These are phyloP conservation scores for Nothobranchius furzeri DNA, from an alignment of 2,113 vertebrate species.

Conservation along the genomic window DNA sequence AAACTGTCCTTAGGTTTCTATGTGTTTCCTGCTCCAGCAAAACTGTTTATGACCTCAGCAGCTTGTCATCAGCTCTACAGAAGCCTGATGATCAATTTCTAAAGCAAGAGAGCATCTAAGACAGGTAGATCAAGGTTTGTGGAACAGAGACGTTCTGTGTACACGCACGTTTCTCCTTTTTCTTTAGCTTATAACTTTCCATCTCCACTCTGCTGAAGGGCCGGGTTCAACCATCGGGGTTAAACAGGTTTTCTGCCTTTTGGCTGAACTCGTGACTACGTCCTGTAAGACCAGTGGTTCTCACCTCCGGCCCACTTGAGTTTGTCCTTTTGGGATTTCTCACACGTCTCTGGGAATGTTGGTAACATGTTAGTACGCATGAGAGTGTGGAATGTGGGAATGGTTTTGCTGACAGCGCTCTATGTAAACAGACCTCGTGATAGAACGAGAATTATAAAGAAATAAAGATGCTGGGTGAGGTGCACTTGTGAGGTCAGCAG, in stretches of 20 bases:
- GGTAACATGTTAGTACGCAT: slow-evolving; percentile 52
- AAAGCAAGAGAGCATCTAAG: too few relatives aligned
- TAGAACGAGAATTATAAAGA: slow-evolving; percentile 26
- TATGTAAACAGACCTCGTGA: slow-evolving; percentile 30
- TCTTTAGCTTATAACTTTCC: neutral
- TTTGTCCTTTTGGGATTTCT: slow-evolving; percentile 56
- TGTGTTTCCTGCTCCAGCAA: too few relatives aligned
- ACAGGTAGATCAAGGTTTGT: too few relatives aligned
- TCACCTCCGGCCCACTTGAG: slow-evolving; percentile 18
- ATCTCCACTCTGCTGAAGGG: too few relatives aligned
- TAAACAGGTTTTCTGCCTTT: slow-evolving; percentile 18
- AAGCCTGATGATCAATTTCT: too few relatives aligned
- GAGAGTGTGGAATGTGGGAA: slow-evolving; percentile 66
- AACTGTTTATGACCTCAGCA: too few relatives aligned
- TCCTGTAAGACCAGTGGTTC: slow-evolving; percentile 18
- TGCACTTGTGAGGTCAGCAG: slow-evolving; percentile 57
- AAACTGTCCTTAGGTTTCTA: too few relatives aligned
- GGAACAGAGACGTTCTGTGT: too few relatives aligned
- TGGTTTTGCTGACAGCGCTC: slow-evolving; percentile 54
- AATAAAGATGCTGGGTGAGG: slow-evolving; percentile 23
- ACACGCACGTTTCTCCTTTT: neutral
- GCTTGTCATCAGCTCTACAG: too few relatives aligned
- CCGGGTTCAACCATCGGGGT: neutral
- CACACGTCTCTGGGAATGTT: slow-evolving; percentile 58
- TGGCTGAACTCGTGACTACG: slow-evolving; percentile 48